Evolutionary conservation across 2,797 vertebrate genomes (phyloP).

Genomic region (Eospalax fontanierii): DNA sequence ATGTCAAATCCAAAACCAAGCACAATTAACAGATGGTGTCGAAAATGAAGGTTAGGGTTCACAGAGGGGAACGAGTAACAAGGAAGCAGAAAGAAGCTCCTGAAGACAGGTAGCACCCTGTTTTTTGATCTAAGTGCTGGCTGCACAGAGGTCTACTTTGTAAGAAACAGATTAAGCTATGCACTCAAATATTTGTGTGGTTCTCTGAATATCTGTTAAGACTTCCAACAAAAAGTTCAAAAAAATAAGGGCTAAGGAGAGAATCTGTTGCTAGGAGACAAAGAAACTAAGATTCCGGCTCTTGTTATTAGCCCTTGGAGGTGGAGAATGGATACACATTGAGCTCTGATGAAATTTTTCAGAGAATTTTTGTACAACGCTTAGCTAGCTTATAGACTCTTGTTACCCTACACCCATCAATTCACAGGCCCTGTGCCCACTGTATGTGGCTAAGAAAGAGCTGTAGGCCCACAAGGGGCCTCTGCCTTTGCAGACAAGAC

Average conservation of each 20-base stretch:
- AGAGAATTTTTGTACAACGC: background rate
- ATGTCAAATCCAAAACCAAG: background rate
- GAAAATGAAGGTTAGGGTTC: background rate
- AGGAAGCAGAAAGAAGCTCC: background rate
- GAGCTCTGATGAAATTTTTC: background rate
- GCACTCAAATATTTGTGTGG: background rate
- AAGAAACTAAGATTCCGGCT: slow-evolving; percentile 64
- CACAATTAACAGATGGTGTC: background rate
- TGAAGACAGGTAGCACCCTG: background rate
- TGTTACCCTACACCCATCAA: background rate
- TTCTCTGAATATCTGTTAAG: slow-evolving; percentile 42
- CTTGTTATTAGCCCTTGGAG: slow-evolving; percentile 23
- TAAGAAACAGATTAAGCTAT: background rate
- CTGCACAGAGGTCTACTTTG: background rate
- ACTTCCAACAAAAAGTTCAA: slow-evolving; percentile 67
- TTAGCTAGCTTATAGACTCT: background rate
- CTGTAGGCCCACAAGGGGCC: background rate
- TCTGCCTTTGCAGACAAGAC: background rate
- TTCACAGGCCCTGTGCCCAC: fast-evolving
- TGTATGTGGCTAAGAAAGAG: background rate
- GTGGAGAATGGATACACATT: background rate
- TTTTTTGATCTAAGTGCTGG: background rate
- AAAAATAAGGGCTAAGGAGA: slow-evolving; percentile 34
- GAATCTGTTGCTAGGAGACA: slow-evolving; percentile 80
- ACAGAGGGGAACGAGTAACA: too few species aligned